These are phyloP conservation scores for Clarias pachynema DNA, from an alignment of 2,797 vertebrate genomes.

Conservation along the genomic window DNA sequence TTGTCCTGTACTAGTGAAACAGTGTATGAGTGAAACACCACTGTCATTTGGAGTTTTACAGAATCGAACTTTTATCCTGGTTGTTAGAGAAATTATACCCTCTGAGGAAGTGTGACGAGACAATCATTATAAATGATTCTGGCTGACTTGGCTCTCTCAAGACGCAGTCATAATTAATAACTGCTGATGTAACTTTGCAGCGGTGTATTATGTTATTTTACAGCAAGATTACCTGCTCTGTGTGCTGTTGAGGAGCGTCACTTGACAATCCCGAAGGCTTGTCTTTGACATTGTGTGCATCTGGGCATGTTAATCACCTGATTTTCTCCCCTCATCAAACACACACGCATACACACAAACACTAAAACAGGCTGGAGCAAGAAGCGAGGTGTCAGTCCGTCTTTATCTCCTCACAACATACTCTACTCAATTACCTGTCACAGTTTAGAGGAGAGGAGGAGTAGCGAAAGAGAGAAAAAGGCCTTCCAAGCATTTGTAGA, in stretches of 20 bases:
- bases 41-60: not conserved
- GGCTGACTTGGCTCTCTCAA: constrained; percentile 30
- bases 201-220: constrained; percentile 51
- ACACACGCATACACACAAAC: constrained; percentile 30
- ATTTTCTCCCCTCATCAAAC: constrained; percentile 35
- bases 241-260: not conserved
- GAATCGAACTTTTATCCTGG: constrained; percentile 28
- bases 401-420: constrained; percentile 39
- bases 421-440: constrained; percentile 59
- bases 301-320: constrained; percentile 52
- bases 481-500: constrained; percentile 62
- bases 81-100: constrained; percentile 22
- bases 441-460: constrained; percentile 40
- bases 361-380: constrained; percentile 20
- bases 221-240: constrained; percentile 35
- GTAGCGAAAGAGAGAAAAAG: constrained; percentile 41
- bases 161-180: constrained; percentile 56
- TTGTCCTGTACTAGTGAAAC: not conserved
- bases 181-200: constrained; percentile 45
- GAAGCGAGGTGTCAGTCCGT: constrained; percentile 48
- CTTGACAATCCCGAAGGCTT: constrained; percentile 42
- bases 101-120: constrained; percentile 21
- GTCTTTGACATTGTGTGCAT: constrained; percentile 47
- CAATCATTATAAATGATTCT: constrained; percentile 45
- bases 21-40: not conserved